phyloP scores from a whole-genome alignment of 2,113 vertebrate species.

The Forbesichthys agassizii region DNA sequence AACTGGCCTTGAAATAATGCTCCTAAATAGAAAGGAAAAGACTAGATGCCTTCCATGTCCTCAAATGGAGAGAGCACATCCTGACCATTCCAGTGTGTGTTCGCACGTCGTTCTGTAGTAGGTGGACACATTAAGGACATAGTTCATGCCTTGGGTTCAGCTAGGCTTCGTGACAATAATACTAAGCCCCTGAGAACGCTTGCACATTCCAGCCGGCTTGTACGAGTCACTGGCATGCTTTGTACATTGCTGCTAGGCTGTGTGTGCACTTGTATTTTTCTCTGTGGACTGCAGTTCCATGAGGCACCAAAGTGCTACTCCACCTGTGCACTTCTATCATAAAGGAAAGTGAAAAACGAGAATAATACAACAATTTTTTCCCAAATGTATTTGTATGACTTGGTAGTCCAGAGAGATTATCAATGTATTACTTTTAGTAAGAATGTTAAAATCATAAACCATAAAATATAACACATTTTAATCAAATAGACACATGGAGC shows the following conservation, averaged over 20 bases:
- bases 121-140: conserved; percentile 40
- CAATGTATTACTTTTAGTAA: too few species aligned
- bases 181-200: conserved; percentile 16
- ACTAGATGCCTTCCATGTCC: conserved; percentile 27
- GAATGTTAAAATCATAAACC: too few species aligned
- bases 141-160: conserved; percentile 44
- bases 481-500: too few species aligned
- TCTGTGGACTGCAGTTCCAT: background rate
- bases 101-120: conserved; percentile 16
- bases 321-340: background rate
- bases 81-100: conserved; percentile 33
- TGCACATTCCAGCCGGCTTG: conserved; percentile 19
- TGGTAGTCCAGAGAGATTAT: conserved; percentile 15
- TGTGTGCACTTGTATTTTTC: background rate
- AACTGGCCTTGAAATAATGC: background rate
- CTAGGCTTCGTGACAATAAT: conserved; percentile 54
- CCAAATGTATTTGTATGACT: conserved; percentile 7
- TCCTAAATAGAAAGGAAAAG: background rate
- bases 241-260: conserved; percentile 4
- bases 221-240: conserved; percentile 22
- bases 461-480: too few species aligned
- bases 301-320: background rate
- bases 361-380: too few species aligned
- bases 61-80: conserved; percentile 26
- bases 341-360: background rate